Evolutionary conservation across 2,888 invertebrate species (phyloP).

Genomic region (Nowickia ferox): DNA sequence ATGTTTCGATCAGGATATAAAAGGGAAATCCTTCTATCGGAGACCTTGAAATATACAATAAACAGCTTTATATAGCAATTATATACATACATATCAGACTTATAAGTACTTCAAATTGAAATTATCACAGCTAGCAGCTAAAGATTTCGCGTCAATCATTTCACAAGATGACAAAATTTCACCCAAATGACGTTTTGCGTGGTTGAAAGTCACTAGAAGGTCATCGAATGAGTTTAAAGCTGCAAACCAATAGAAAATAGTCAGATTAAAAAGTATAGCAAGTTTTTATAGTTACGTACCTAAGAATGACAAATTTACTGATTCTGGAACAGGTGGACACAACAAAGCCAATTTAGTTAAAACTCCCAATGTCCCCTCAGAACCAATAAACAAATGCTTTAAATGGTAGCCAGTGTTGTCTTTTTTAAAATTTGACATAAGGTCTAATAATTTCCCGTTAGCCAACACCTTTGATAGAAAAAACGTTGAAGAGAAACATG

Average conservation of each 20-base stretch:
- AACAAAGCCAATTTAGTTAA: conserved; percentile 96
- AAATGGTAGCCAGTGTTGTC: conserved; percentile 99
- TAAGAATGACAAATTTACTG: conserved; percentile 94
- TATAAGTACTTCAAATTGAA: conserved; percentile 84
- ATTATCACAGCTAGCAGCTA: conserved; percentile 87
- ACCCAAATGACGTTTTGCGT: conserved; percentile 87
- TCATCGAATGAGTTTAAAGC: conserved; percentile 91
- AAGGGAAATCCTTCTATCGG: conserved; percentile 89
- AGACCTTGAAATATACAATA: conserved; percentile 76
- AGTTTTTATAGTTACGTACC: conserved; percentile 84
- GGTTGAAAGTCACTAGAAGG: conserved; percentile 89
- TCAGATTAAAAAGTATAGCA: not conserved
- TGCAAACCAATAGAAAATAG: conserved; percentile 46
- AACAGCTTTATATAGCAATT: not conserved
- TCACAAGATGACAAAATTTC: conserved; percentile 98
- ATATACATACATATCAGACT: not conserved
- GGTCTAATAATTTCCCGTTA: conserved; percentile 92
- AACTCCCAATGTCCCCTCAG: conserved; percentile 97
- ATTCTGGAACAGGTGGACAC: conserved; percentile 92
- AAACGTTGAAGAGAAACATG: not conserved
- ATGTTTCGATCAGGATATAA: conserved; percentile 93
- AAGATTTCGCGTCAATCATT: conserved; percentile 91
- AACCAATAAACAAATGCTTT: conserved; percentile 98
- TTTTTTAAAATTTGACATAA: conserved; percentile 93
- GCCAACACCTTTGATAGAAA: conserved; percentile 84